Conservation (phyloP, 2,888 invertebrate genomes). For the Diplazon laetatorius region DNA sequence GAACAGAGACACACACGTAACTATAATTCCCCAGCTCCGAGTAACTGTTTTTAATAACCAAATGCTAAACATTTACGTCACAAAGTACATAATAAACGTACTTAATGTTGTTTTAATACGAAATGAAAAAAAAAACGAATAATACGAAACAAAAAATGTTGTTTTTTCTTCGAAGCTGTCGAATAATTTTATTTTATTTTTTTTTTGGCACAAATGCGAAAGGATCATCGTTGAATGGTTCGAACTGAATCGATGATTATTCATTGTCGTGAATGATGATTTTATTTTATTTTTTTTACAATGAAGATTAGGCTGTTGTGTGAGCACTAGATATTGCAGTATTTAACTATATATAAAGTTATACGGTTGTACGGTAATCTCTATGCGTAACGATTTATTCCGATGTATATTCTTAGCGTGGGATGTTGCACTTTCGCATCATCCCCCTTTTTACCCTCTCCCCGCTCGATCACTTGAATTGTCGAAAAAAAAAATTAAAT, state of each 20-base stretch:
- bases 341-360: slow-evolving; percentile 55
- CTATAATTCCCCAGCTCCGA: slow-evolving; percentile 26
- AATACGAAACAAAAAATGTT: not conserved
- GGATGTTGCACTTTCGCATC: slow-evolving; percentile 33
- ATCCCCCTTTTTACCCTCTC: slow-evolving; percentile 21
- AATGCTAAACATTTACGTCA: slow-evolving; percentile 39
- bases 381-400: slow-evolving; percentile 52
- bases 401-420: slow-evolving; percentile 53
- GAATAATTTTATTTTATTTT: too few species aligned
- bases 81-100: slow-evolving; percentile 19
- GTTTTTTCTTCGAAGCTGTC: not conserved
- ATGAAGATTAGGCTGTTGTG: slow-evolving; percentile 43
- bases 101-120: slow-evolving; percentile 32
- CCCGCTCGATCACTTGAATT: too few species aligned
- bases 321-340: slow-evolving; percentile 51
- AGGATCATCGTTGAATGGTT: slow-evolving; percentile 31
- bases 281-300: not conserved
- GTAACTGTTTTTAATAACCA: slow-evolving; percentile 43
- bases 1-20: slow-evolving; percentile 49
- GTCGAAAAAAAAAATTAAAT: too few species aligned
- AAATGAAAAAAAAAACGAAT: slow-evolving; percentile 3
- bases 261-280: slow-evolving; percentile 22
- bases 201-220: not conserved
- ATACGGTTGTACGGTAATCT: slow-evolving; percentile 55
- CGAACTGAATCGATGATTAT: slow-evolving; percentile 45